Percentiles rank a stretch among this genome's conserved stretches.
Conservation (phyloP, 1,140 invertebrate species). For the Laupala kohalensis region DNA sequence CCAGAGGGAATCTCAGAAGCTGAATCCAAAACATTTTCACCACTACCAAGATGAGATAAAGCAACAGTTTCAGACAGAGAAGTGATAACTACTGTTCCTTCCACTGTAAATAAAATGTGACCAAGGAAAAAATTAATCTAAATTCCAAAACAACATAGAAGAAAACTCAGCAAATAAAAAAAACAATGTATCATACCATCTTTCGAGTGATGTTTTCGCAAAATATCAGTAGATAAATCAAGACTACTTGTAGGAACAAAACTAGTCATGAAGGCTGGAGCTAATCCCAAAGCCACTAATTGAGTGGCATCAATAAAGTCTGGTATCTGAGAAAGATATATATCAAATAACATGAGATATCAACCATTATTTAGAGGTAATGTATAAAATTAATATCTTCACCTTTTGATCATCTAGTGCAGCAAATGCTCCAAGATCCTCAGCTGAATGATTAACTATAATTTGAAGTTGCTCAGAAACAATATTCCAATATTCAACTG, state of each 20-base stretch:
- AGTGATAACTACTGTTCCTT: background rate
- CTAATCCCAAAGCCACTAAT: background rate
- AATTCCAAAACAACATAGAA: background rate
- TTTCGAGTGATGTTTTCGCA: background rate
- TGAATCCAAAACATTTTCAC: background rate
- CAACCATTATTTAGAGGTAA: too few relatives aligned
- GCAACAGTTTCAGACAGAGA: background rate
- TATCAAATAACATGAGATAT: background rate
- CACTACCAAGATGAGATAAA: background rate
- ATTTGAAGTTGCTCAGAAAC: constrained; percentile 25
- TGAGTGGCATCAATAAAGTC: constrained; percentile 2
- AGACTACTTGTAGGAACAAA: background rate
- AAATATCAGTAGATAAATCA: background rate
- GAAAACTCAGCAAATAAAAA: background rate
- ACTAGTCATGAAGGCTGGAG: constrained; percentile 7
- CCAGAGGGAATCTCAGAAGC: background rate
- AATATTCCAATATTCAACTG: constrained; percentile 26
- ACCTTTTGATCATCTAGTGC: constrained; percentile 19
- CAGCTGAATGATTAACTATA: constrained; percentile 23
- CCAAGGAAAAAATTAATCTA: background rate
- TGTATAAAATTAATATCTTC: background rate
- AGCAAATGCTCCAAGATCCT: constrained; percentile 20
- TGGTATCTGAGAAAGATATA: background rate
- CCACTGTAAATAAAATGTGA: background rate
- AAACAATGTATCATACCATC: background rate